phyloP scores from a whole-genome alignment of 2,797 vertebrate genomes.

The Paguma larvata region DNA sequence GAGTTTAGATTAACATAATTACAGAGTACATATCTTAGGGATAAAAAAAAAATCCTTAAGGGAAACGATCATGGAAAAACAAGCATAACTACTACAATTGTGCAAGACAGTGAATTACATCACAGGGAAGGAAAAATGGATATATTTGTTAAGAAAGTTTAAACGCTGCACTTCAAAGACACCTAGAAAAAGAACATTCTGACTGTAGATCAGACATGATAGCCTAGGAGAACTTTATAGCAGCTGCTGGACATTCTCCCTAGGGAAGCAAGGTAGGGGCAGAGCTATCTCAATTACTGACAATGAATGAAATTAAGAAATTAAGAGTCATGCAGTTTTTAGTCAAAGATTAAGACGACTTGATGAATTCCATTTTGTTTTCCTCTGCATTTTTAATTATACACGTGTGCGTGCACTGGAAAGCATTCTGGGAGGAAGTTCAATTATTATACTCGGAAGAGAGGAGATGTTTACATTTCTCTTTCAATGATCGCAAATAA shows the following conservation, averaged over 20 bases:
- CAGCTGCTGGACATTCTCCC: background rate
- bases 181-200: background rate
- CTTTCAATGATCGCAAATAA: background rate
- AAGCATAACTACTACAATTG: background rate
- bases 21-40: slow-evolving; percentile 37
- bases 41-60: slow-evolving; percentile 54
- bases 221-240: background rate
- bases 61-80: background rate
- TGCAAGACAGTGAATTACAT: slow-evolving; percentile 31
- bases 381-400: background rate
- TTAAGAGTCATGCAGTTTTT: background rate
- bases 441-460: background rate
- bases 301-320: background rate
- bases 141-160: slow-evolving; percentile 6
- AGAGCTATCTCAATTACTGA: background rate
- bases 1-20: slow-evolving; percentile 75
- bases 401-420: background rate
- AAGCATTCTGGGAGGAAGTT: background rate
- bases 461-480: slow-evolving; percentile 28
- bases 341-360: background rate
- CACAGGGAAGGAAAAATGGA: slow-evolving; percentile 24
- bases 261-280: background rate
- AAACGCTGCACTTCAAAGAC: background rate
- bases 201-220: background rate
- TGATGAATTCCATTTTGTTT: background rate